Evolutionary conservation across 37 sponge, comb jelly and placozoan species (phyloP), one percentile per base, ranked within the genome.

Genomic region (Hormiphora californensis): DNA sequence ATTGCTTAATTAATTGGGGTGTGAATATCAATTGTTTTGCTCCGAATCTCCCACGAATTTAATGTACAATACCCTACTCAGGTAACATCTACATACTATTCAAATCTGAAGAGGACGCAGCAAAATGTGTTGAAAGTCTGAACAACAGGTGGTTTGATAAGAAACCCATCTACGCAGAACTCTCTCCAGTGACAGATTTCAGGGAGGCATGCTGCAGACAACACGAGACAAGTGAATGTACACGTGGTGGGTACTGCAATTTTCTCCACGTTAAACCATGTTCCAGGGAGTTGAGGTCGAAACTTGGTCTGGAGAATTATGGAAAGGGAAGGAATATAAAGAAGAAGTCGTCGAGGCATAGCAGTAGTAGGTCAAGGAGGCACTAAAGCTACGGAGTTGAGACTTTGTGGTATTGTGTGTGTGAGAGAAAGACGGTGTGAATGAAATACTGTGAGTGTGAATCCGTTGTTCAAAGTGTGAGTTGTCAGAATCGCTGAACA

Each of bases 221-320:
- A 46, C 81, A 73, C 44, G 81, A 73, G 25, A 73, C 81, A 39
- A 43, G 46, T 3, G 81, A 73, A 46, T 73, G 81, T 73, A 73
- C 81, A 0, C 12, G 81, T 4, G 81, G 81, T n/a, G 81, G 81
- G 27, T 73, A 73, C 81, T 73, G 81, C 46, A 73, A 73, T 46
- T 73, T 73, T 40, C 81, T 73, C 44, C 81, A 73, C 81, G 81
- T 73, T 28, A 73, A 73, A 33, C 17, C 81, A 23, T 73, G 81
- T 17, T 73, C 81, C 41, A 27, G 38, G 44, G 81, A 73, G 35
- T 22, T 73, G n/a, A 43, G 81, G 41, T 28, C 28, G 21, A 3
- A 46, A 15, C 81, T 73, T 27, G 81, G 81, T 23, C 81, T 73
- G 1, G 36, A 73, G 44, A 33, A 73, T 46, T 73, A 43, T 19